phyloP scores from a whole-genome alignment of 1,140 invertebrate species.

The Drosophila leontia region DNA sequence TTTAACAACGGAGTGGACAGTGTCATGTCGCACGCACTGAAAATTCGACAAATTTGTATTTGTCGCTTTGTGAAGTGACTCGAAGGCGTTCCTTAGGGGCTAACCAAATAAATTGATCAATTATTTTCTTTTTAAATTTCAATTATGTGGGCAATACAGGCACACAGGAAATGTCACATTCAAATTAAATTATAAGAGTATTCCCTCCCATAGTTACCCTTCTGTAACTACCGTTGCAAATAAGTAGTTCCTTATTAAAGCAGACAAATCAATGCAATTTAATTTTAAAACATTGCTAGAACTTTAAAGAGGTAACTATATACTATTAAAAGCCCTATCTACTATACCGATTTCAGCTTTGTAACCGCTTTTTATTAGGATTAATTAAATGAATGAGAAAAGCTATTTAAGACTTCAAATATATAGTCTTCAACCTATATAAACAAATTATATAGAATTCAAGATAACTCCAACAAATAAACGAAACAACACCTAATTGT shows the following conservation, averaged over 20 bases:
- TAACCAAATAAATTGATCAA: conserved; percentile 42
- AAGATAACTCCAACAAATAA: not conserved
- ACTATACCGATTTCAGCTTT: no score
- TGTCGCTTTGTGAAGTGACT: conserved; percentile 8
- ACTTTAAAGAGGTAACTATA: no score
- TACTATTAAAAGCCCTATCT: no score
- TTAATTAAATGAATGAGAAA: not conserved
- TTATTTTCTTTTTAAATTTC: conserved; percentile 16
- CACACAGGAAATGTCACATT: conserved; percentile 13
- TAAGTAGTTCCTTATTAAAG: no score
- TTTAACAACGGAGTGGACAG: conserved; percentile 15
- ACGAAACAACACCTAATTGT: not conserved
- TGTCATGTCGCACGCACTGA: conserved; percentile 6
- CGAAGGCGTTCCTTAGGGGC: conserved; percentile 5
- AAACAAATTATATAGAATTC: not conserved
- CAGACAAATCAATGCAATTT: not conserved
- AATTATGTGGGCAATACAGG: conserved; percentile 36
- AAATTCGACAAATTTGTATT: conserved; percentile 29
- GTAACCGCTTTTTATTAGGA: no score
- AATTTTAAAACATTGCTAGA: not conserved
- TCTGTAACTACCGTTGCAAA: not conserved
- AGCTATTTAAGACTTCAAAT: not conserved
- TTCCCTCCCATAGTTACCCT: conserved; percentile 17
- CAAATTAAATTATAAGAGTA: conserved; percentile 20
- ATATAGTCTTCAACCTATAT: not conserved